A percentile compares a stretch with the other conserved stretches of the same genome.
These are phyloP conservation scores for Brenthis ino DNA, from an alignment of 2,888 invertebrate species.

Conservation along the genomic window DNA sequence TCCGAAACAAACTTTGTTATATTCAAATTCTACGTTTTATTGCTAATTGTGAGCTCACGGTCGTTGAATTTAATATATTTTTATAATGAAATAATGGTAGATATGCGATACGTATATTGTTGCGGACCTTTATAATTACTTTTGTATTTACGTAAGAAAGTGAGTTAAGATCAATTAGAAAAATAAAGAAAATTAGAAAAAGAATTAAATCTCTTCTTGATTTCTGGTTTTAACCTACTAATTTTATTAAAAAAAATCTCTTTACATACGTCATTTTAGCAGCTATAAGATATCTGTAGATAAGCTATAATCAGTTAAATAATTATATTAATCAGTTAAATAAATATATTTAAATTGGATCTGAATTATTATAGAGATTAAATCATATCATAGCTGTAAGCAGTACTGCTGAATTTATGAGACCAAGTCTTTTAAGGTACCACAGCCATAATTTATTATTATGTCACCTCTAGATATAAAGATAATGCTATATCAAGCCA, in stretches of 20 bases:
- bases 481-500: constrained; percentile 7
- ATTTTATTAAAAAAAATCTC: too few species aligned
- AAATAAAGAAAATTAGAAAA: too few species aligned
- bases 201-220: too few species aligned
- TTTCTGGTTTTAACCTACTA: too few species aligned
- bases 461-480: constrained; percentile 15
- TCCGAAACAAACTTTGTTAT: constrained; percentile 15
- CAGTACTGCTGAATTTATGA: not conserved
- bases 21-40: constrained; percentile 16
- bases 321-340: too few species aligned
- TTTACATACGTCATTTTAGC: too few species aligned
- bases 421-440: constrained; percentile 4
- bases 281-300: too few species aligned
- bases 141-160: not conserved
- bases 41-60: constrained; percentile 10
- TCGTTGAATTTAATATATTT: constrained; percentile 3
- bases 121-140: not conserved
- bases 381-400: not conserved
- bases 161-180: too few species aligned
- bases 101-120: not conserved
- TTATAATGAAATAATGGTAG: not conserved
- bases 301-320: too few species aligned
- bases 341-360: too few species aligned
- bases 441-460: constrained; percentile 11
- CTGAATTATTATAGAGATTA: not conserved